A percentile compares a stretch with the other conserved stretches of the same genome.
Conservation (phyloP, 2,888 invertebrate genomes). For the Cryptus armator region DNA sequence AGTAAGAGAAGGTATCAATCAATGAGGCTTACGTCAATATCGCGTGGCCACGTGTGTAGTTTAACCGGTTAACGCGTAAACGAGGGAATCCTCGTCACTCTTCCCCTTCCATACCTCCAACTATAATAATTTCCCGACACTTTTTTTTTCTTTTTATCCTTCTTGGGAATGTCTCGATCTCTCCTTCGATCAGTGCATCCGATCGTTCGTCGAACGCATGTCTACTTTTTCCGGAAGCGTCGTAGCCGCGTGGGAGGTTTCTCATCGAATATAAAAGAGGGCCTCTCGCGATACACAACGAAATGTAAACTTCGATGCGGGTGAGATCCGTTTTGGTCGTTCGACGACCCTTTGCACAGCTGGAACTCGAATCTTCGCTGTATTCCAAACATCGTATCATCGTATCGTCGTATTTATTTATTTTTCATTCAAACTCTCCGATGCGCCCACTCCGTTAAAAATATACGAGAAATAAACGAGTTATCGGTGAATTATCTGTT, state of each 20-base stretch:
- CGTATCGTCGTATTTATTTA: slow-evolving; percentile 5
- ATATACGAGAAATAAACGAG: neutral
- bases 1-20: slow-evolving; percentile 7
- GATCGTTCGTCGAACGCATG: neutral
- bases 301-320: slow-evolving; percentile 26
- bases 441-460: neutral
- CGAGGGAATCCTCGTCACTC: slow-evolving; percentile 11
- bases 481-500: neutral
- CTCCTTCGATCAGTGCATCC: neutral
- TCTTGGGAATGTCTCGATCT: neutral
- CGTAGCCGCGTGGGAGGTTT: slow-evolving; percentile 23
- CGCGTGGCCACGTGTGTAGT: slow-evolving; percentile 13
- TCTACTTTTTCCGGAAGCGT: neutral
- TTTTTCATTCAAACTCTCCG: neutral
- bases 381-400: neutral
- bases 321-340: slow-evolving; percentile 16
- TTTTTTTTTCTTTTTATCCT: neutral
- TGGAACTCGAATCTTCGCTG: neutral
- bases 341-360: slow-evolving; percentile 45
- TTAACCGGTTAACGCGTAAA: slow-evolving; percentile 9
- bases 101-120: neutral
- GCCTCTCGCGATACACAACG: neutral
- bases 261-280: neutral
- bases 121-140: slow-evolving; percentile 7
- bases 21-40: slow-evolving; percentile 26